Evolutionary conservation across 2,888 invertebrate species (phyloP), one percentile per base, ranked within the genome.

Genomic region (Desoria tigrina): DNA sequence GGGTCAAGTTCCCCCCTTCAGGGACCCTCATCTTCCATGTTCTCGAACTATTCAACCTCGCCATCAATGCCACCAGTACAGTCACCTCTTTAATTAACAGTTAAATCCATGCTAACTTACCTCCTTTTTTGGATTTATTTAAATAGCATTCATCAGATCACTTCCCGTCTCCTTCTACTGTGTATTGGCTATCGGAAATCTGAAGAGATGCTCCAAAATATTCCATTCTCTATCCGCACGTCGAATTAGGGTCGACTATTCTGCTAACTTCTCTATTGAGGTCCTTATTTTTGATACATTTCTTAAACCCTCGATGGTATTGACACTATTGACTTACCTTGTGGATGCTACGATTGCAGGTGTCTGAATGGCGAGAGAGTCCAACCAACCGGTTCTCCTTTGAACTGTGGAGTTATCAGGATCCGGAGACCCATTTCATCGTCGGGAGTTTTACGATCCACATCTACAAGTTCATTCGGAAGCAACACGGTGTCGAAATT

Each of bases 331-430:
- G 32, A 11, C 18, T 18, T 28, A 16, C n/a, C 3, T 27, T 9
- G 14, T 50, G 2, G 50, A n/a, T 62, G 54, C 11, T 24, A 28
- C 23, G 24, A n/a, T n/a, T 50, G 39, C 11, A 69, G 69, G 42
- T 73, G 0, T 68, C 69, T 1, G 67, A 72, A 51, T 64, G 63
- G 54, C 59, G 72, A 18, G 65, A 66, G 24, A 63, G 71, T 51
- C 65, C 68, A 4, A 6, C 26, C 2, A 75, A 75, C 45, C 62
- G 57, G 23, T 37, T 75, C 21, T 59, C 61, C 4, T 24, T 75
- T 16, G 73, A 75, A 51, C 21, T 73, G 0, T 75, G 75, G 75
- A 64, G 69, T n/a, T 75, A 72, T 58, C 72, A 75, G 65, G 69
- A 72, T 50, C 75, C 75, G 9, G 72, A 72, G 39, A 53, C 58